Conservation (phyloP, 2,113 vertebrate genomes). For the Chloroceryle aenea region DNA sequence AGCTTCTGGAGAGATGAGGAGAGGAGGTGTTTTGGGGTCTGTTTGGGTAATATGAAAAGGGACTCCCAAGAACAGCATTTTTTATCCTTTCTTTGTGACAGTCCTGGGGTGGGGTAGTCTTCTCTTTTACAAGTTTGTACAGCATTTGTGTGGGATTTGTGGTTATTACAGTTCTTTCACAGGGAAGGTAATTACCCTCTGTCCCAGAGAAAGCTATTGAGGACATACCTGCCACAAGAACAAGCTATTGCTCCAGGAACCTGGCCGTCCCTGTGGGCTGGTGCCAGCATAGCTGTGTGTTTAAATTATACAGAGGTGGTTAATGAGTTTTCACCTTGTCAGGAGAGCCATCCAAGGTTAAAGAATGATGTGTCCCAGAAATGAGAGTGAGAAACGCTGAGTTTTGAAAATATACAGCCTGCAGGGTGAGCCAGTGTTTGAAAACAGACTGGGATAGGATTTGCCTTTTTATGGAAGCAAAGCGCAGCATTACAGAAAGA, state of each 20-base stretch:
- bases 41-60: neutral
- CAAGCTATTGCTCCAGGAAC: neutral
- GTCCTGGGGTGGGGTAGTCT: neutral
- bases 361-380: slow-evolving; percentile 42
- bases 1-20: neutral
- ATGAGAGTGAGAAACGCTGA: neutral
- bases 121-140: neutral
- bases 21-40: neutral
- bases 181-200: slow-evolving; percentile 25
- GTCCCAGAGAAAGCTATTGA: slow-evolving; percentile 50
- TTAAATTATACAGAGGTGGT: slow-evolving; percentile 1
- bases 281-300: neutral
- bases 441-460: neutral
- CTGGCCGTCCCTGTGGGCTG: neutral
- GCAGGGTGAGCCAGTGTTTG: neutral
- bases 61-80: neutral
- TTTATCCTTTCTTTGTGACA: neutral
- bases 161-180: neutral
- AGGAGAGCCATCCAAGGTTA: slow-evolving; percentile 13
- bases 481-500: neutral
- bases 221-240: slow-evolving; percentile 5
- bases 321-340: slow-evolving; percentile 17
- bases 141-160: neutral
- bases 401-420: slow-evolving; percentile 12
- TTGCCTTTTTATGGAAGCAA: slow-evolving; percentile 43